Evolutionary conservation across 1,140 invertebrate species (phyloP), one percentile per base, ranked within the genome.

Genomic region (Drosophila pandora): DNA sequence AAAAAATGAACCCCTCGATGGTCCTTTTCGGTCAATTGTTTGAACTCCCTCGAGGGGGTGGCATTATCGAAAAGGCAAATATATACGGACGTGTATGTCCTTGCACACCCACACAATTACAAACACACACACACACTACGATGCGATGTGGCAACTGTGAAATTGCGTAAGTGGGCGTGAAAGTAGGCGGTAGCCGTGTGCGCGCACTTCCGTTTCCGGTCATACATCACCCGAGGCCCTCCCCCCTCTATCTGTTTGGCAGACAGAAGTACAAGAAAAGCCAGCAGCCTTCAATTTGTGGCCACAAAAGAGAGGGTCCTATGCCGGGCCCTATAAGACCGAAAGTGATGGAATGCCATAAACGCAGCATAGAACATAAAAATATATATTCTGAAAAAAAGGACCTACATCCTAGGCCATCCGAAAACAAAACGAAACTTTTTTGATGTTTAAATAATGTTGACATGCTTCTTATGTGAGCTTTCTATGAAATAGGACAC

Each of bases 401-500:
- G 49, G 34, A 28, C 7, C 25, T 28, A 28, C 5, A 6, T 6
- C 5, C 13, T 43, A 57, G 49, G 34, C 13, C 34, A 58, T 41
- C 17, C 4, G 4, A 54, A 74, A 74, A 58, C 48, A 74, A 52
- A 67, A 77, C 61, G 39, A 77, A 77, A 77, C 58, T 72, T 65
- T 64, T 76, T 78, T 79, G 79, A 76, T 84, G 79, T 79, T 82
- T 83, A 84, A 83, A 84, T 83, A 76, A 84, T 76, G 76, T 83
- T 76, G 76, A 83, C 76, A 82, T 83, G 52, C 69, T 70, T 69
- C 74, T 74, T 67, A 67, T 72, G 52, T 70, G 73, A 34, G 54
- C 39, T 73, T 58, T 58, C 25, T 59, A 63, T 74, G 56, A 74
- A 74, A 73, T 34, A 49, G 43, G 39, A 50, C 34, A 56, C 45